phyloP scores from a whole-genome alignment of 2,113 vertebrate species.

The Anoura caudifer region DNA sequence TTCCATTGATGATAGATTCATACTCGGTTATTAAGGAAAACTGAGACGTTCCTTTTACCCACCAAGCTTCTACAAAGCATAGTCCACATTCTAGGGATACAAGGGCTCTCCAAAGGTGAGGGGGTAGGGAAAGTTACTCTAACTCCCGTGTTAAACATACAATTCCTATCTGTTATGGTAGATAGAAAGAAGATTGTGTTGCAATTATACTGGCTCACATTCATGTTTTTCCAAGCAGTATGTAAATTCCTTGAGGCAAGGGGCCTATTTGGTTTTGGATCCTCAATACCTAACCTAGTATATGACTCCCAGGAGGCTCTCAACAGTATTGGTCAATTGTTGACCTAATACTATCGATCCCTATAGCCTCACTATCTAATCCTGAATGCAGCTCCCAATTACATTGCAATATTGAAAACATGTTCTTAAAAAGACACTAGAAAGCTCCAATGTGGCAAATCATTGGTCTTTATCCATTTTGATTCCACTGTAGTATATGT shows the following conservation, averaged over 20 bases:
- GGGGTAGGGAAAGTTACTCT: neutral
- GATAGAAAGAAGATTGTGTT: neutral
- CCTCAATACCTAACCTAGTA: neutral
- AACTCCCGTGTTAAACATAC: neutral
- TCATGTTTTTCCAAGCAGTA: neutral
- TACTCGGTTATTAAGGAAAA: constrained; percentile 1
- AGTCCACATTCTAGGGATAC: neutral
- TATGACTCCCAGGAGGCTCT: neutral
- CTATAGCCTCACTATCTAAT: neutral
- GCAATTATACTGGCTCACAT: neutral
- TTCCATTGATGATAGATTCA: neutral
- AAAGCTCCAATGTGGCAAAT: neutral
- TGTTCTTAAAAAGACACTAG: neutral
- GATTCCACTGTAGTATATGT: neutral
- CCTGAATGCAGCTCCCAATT: neutral
- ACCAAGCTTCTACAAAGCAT: neutral
- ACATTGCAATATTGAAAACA: neutral
- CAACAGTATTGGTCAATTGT: neutral
- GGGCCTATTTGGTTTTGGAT: neutral
- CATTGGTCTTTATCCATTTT: neutral
- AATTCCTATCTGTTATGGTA: neutral
- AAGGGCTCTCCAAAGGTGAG: neutral
- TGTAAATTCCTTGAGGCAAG: neutral
- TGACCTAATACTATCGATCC: neutral
- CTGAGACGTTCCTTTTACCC: neutral